Evolutionary conservation across 2,113 vertebrate genomes (phyloP).

Genomic region (Ctenomys sociabilis): DNA sequence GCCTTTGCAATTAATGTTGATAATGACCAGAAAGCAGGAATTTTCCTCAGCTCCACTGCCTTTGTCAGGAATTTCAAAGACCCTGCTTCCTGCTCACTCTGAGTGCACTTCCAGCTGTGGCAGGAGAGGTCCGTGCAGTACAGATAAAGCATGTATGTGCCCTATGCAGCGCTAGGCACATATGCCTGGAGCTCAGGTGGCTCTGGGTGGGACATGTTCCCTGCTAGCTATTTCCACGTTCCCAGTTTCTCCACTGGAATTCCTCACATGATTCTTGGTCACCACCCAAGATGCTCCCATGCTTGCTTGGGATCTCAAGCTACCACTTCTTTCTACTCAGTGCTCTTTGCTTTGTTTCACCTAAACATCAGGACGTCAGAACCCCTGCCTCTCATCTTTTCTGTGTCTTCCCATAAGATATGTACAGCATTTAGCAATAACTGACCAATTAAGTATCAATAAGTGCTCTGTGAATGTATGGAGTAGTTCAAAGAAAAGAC

Average conservation of each 20-base stretch:
- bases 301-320: background rate
- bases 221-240: background rate
- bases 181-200: background rate
- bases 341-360: background rate
- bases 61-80: background rate
- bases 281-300: no score
- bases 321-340: background rate
- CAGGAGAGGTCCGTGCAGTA: background rate
- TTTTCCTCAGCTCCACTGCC: background rate
- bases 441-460: background rate
- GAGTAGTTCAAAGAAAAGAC: conserved; percentile 8
- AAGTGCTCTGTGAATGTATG: background rate
- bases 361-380: background rate
- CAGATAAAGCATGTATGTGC: background rate
- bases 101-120: background rate
- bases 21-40: background rate
- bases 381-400: background rate
- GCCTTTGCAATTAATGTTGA: background rate
- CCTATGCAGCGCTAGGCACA: background rate
- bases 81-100: background rate
- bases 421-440: background rate
- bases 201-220: background rate
- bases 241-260: background rate
- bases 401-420: background rate
- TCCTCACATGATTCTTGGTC: background rate